Evolutionary conservation across 2,888 invertebrate species (phyloP).

Genomic region (Scaptomyza reducta): DNA sequence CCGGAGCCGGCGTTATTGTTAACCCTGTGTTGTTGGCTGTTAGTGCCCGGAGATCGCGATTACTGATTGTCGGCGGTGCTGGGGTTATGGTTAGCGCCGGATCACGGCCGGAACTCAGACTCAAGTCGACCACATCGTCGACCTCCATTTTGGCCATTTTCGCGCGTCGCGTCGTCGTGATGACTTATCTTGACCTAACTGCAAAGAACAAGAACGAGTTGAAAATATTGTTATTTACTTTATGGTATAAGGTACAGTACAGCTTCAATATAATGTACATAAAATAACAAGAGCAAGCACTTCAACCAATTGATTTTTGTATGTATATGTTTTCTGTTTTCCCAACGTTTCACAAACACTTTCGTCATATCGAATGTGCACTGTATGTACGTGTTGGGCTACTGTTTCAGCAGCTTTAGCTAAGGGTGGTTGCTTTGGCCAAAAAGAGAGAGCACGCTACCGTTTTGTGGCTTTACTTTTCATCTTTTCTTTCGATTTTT

Average conservation of each 20-base stretch:
- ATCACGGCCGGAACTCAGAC: slow-evolving; percentile 86
- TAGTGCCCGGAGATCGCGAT: slow-evolving; percentile 86
- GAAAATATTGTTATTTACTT: not conserved
- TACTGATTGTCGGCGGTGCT: slow-evolving; percentile 73
- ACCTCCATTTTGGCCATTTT: slow-evolving; percentile 91
- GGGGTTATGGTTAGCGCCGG: slow-evolving; percentile 83
- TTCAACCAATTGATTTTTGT: too few relatives aligned
- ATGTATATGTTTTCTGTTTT: too few relatives aligned
- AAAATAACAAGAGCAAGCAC: not conserved
- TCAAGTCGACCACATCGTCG: slow-evolving; percentile 95
- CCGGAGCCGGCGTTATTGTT: slow-evolving; percentile 86
- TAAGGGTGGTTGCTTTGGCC: slow-evolving; percentile 59
- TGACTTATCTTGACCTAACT: slow-evolving; percentile 75
- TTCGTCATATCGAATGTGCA: not conserved
- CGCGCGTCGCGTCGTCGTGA: slow-evolving; percentile 82
- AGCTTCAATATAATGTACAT: not conserved
- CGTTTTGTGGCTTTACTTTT: slow-evolving; percentile 9
- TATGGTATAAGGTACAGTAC: not conserved
- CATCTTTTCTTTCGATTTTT: slow-evolving; percentile 17
- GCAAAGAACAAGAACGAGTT: slow-evolving; percentile 39
- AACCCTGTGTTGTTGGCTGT: slow-evolving; percentile 87
- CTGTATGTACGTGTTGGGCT: slow-evolving; percentile 24
- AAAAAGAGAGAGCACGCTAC: not conserved
- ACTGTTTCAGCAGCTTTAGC: not conserved
- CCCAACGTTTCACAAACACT: too few relatives aligned